A percentile compares a stretch with the other conserved stretches of the same genome.
Evolutionary conservation across 2,113 vertebrate genomes (phyloP).

Genomic region (Antigone vipio): DNA sequence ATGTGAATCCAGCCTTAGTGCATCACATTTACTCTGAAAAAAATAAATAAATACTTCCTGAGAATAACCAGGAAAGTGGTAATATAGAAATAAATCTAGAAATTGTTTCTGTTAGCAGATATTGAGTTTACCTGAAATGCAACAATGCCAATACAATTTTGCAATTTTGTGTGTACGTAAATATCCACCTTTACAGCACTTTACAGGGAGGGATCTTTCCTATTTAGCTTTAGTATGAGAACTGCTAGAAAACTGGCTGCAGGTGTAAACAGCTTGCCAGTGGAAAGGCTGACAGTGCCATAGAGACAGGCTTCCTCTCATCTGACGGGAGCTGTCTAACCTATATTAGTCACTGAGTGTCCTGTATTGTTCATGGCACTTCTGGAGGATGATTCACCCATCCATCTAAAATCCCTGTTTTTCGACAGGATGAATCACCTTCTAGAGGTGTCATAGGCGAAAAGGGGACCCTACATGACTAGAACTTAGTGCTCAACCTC

Average conservation of each 20-base stretch:
- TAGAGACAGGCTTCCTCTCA: neutral
- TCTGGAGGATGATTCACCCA: neutral
- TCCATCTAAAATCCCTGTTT: neutral
- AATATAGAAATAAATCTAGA: neutral
- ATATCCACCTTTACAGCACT: neutral
- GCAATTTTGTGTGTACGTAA: neutral
- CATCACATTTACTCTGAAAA: neutral
- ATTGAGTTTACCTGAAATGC: neutral
- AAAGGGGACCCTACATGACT: neutral
- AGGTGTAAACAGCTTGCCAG: neutral
- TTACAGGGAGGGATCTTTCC: neutral
- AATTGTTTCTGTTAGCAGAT: neutral
- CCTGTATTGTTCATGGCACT: neutral
- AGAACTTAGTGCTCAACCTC: neutral
- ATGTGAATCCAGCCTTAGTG: neutral
- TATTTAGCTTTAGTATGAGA: neutral
- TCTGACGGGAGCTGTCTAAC: neutral
- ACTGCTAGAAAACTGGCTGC: neutral
- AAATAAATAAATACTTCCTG: neutral
- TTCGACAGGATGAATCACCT: neutral
- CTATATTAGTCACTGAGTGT: neutral
- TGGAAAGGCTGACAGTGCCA: neutral
- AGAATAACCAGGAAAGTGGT: neutral
- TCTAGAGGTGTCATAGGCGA: neutral
- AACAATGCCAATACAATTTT: neutral